phyloP scores from a whole-genome alignment of 1,140 invertebrate species.

The Tetragnatha versicolor region DNA sequence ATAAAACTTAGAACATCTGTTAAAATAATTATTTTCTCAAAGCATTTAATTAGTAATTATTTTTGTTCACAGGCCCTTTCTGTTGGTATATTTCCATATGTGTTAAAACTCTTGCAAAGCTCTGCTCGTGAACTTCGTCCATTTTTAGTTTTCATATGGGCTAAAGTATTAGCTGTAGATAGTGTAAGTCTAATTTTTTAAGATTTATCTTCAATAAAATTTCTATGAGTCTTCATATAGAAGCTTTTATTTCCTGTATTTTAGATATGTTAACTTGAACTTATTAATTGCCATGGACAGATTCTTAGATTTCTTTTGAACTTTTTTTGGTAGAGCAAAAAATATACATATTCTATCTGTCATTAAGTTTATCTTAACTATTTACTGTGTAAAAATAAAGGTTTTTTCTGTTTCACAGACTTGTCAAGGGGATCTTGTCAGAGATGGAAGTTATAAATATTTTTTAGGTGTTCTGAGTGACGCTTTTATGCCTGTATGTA shows the following conservation, averaged over 20 bases:
- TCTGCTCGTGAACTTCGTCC: slow-evolving; percentile 90
- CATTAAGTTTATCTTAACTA: too few relatives aligned
- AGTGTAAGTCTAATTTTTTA: slow-evolving; percentile 71
- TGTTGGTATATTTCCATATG: slow-evolving; percentile 99
- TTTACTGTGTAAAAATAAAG: neutral
- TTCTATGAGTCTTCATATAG: neutral
- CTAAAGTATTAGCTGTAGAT: slow-evolving; percentile 97
- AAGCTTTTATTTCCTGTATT: slow-evolving; percentile 2
- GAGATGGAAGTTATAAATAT: slow-evolving; percentile 94
- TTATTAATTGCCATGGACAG: neutral
- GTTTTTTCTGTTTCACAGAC: slow-evolving; percentile 70
- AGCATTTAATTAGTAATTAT: too few relatives aligned
- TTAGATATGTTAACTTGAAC: slow-evolving; percentile 9
- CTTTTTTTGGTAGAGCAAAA: neutral
- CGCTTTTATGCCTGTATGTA: slow-evolving; percentile 77
- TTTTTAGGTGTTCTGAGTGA: slow-evolving; percentile 91
- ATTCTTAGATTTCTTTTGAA: neutral
- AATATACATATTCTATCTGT: neutral
- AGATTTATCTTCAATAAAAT: too few relatives aligned
- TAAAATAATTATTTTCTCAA: too few relatives aligned
- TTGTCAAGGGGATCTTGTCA: slow-evolving; percentile 93
- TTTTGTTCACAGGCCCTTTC: slow-evolving; percentile 75
- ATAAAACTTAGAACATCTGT: too few relatives aligned
- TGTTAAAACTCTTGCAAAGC: slow-evolving; percentile 93
- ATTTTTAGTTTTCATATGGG: slow-evolving; percentile 97